Evolutionary conservation across 2,888 invertebrate species (phyloP).

Genomic region (Thelaira solivaga): DNA sequence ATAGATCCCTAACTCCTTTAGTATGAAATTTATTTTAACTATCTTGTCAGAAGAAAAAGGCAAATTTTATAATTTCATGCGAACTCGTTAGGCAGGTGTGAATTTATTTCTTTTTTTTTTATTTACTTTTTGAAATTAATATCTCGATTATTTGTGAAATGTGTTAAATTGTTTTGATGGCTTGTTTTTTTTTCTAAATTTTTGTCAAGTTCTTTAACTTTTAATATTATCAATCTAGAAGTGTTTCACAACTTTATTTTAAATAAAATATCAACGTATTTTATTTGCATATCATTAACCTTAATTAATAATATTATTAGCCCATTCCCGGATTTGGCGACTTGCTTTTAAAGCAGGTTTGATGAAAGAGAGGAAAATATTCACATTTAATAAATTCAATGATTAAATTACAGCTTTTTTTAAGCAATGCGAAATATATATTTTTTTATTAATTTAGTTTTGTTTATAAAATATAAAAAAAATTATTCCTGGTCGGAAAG

Average conservation of each 20-base stretch:
- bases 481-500: no score
- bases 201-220: background rate
- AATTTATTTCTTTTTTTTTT: slow-evolving; percentile 51
- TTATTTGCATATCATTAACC: no score
- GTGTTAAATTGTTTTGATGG: slow-evolving; percentile 46
- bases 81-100: slow-evolving; percentile 46
- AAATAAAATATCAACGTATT: no score
- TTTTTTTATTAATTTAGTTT: no score
- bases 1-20: no score
- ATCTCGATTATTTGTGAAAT: slow-evolving; percentile 40
- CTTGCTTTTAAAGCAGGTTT: background rate
- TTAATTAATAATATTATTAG: no score
- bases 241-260: no score
- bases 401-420: no score
- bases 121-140: slow-evolving; percentile 42
- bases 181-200: background rate
- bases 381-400: background rate
- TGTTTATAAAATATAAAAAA: no score
- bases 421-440: no score
- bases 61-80: slow-evolving; percentile 12
- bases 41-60: background rate
- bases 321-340: background rate
- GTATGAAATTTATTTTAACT: no score
- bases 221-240: background rate
- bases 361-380: no score